phyloP scores from a whole-genome alignment of 2,113 vertebrate genomes.

The Macrotus californicus region DNA sequence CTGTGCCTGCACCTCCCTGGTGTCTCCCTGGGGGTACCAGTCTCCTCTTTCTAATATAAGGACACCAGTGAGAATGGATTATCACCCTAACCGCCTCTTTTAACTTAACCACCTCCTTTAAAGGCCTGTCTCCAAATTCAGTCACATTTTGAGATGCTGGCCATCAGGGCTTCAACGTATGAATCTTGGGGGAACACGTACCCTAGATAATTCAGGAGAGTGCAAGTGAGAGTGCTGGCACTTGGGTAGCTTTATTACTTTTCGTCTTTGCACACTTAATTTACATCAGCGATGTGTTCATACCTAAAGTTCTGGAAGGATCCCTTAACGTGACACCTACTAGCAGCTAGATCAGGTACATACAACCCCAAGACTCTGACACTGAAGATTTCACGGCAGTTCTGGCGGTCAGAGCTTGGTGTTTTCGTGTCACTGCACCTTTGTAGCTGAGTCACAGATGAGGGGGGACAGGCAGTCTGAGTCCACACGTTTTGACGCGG shows the following conservation, averaged over 20 bases:
- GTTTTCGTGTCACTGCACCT: slow-evolving; percentile 3
- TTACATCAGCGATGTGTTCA: neutral
- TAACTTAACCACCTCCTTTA: neutral
- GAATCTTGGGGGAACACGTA: neutral
- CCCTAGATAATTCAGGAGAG: neutral
- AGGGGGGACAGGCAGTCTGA: slow-evolving; percentile 4
- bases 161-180: neutral
- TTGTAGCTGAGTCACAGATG: neutral
- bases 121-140: neutral
- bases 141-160: neutral
- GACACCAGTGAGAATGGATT: neutral
- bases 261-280: neutral
- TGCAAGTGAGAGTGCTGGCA: neutral
- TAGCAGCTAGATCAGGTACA: neutral
- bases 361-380: neutral
- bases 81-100: neutral
- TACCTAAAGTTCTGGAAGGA: neutral
- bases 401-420: neutral
- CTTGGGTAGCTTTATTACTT: neutral
- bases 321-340: neutral
- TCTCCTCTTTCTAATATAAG: neutral
- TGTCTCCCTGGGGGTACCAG: neutral
- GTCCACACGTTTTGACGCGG: slow-evolving; percentile 46
- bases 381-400: neutral
- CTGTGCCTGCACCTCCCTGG: neutral